A percentile compares a stretch with the other conserved stretches of the same genome.
Conservation (phyloP, 2,797 vertebrate species). For the Pipistrellus kuhlii region DNA sequence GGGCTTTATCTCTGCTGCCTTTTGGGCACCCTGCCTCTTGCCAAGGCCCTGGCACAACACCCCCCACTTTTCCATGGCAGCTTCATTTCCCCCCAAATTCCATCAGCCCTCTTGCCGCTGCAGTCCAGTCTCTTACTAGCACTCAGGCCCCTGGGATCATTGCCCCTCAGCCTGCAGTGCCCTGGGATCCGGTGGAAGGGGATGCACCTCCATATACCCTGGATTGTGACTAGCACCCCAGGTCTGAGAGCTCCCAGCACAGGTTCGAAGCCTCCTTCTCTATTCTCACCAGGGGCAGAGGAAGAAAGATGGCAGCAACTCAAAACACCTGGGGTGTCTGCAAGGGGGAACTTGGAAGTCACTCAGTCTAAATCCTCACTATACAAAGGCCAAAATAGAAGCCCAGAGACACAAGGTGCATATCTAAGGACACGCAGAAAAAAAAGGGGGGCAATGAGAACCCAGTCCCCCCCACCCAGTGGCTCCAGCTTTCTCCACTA, state of each 20-base stretch:
- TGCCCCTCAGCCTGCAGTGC: not conserved
- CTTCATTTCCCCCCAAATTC: not conserved
- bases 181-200: not conserved
- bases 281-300: not conserved
- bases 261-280: not conserved
- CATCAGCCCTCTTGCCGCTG: not conserved
- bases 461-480: not conserved
- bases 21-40: slow-evolving; percentile 71
- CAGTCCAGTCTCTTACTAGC: not conserved
- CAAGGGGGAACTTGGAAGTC: not conserved
- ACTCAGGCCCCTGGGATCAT: not conserved
- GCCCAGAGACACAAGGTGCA: not conserved
- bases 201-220: not conserved
- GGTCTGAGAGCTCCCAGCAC: not conserved
- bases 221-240: not conserved
- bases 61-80: not conserved
- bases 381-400: not conserved
- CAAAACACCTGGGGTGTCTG: not conserved
- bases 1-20: slow-evolving; percentile 77
- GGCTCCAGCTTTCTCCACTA: not conserved
- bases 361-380: not conserved
- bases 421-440: not conserved
- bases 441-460: not conserved
- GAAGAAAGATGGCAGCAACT: not conserved
- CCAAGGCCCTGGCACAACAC: slow-evolving; percentile 40